Evolutionary conservation across 2,888 invertebrate genomes (phyloP).

Genomic region (Diploptera punctata): DNA sequence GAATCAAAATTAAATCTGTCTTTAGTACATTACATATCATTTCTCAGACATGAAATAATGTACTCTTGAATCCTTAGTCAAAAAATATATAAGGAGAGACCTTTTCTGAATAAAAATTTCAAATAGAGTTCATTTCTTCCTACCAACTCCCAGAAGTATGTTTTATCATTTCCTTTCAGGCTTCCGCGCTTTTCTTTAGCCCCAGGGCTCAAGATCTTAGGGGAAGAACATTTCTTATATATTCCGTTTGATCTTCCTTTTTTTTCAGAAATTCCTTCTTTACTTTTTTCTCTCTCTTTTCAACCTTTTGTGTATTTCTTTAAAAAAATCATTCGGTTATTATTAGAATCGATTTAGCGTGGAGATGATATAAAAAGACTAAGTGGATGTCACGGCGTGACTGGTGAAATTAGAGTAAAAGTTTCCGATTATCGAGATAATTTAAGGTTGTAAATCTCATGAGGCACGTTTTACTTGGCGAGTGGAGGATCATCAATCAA

Average conservation of each 20-base stretch:
- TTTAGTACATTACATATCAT: too few species aligned
- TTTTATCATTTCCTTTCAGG: not conserved
- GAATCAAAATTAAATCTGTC: too few species aligned
- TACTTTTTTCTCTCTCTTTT: slow-evolving; percentile 4
- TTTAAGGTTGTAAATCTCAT: not conserved
- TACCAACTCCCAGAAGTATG: not conserved
- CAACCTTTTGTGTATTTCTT: not conserved
- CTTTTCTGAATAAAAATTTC: too few species aligned
- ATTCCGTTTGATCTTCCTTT: not conserved
- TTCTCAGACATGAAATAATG: too few species aligned
- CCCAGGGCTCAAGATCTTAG: not conserved
- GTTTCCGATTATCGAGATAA: not conserved
- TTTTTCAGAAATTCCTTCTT: not conserved
- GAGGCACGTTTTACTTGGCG: not conserved
- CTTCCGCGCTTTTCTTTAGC: not conserved
- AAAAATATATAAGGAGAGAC: too few species aligned
- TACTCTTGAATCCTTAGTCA: too few species aligned
- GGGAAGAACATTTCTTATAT: not conserved
- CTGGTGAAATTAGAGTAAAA: not conserved
- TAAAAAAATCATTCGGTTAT: slow-evolving; percentile 3
- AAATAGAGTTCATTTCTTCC: not conserved
- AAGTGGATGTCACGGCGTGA: not conserved
- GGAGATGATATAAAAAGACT: not conserved
- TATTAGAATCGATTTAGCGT: not conserved
- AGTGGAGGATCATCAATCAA: not conserved